Conservation (phyloP, 1,140 invertebrate species). For the Idris sp. region DNA sequence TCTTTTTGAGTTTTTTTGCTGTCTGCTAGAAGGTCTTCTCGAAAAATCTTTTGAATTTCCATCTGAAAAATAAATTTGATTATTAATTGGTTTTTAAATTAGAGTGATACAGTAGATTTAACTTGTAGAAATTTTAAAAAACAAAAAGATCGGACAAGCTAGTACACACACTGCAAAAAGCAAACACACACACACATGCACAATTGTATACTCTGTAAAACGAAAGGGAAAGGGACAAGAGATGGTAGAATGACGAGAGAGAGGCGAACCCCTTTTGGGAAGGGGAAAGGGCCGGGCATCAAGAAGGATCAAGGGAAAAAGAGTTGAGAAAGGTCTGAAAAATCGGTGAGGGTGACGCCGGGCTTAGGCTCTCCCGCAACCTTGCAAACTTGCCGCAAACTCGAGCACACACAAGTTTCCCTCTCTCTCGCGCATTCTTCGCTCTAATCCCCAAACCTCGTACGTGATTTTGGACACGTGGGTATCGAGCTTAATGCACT, state of each 20-base stretch:
- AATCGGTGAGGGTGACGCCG: constrained; percentile 73
- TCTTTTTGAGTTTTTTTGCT: too few relatives aligned
- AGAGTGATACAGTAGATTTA: too few relatives aligned
- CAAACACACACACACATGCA: constrained; percentile 11
- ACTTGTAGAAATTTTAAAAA: too few relatives aligned
- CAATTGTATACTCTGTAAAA: constrained; percentile 45
- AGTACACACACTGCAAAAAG: constrained; percentile 71
- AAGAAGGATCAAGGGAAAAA: constrained; percentile 75
- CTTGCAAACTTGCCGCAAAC: constrained; percentile 58
- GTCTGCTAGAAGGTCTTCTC: too few relatives aligned
- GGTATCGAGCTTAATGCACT: constrained; percentile 41
- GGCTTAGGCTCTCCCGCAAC: constrained; percentile 62
- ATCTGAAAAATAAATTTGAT: too few relatives aligned
- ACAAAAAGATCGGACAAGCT: too few relatives aligned
- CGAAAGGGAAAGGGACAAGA: constrained; percentile 55
- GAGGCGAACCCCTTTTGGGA: constrained; percentile 12
- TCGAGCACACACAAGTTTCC: constrained; percentile 40
- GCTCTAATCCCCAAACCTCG: constrained; percentile 38
- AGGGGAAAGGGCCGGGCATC: constrained; percentile 41
- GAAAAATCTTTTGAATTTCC: too few relatives aligned
- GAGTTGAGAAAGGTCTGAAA: constrained; percentile 77
- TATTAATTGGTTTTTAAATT: too few relatives aligned
- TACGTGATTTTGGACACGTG: constrained; percentile 54
- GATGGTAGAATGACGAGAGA: constrained; percentile 31
- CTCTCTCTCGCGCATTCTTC: constrained; percentile 42